Percentiles rank a stretch among this genome's conserved stretches.
Evolutionary conservation across 2,113 vertebrate species (phyloP).

Genomic region (Redunca redunca): DNA sequence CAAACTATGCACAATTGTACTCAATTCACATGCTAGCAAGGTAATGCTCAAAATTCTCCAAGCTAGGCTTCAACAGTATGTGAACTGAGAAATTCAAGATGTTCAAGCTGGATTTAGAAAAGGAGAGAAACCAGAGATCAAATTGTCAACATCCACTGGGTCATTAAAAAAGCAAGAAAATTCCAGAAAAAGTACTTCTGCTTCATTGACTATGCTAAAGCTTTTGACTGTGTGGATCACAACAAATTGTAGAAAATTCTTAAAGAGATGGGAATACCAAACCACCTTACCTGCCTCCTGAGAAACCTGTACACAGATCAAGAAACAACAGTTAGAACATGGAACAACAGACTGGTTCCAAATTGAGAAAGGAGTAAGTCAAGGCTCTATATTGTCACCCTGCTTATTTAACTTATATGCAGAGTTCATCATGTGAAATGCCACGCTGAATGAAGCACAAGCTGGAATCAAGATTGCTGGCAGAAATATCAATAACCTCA

Average conservation of each 20-base stretch:
- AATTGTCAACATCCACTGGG: background rate
- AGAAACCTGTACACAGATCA: background rate
- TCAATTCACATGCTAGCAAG: background rate
- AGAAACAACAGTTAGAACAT: background rate
- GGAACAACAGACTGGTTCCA: background rate
- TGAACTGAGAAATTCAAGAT: background rate
- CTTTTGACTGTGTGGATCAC: background rate
- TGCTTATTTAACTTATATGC: background rate
- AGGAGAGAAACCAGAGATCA: background rate
- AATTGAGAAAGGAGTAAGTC: background rate
- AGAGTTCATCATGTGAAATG: background rate
- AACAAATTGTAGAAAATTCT: background rate
- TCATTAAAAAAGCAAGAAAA: background rate
- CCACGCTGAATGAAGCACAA: background rate
- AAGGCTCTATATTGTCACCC: background rate
- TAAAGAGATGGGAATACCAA: background rate
- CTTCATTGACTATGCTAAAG: background rate
- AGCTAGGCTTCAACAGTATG: background rate
- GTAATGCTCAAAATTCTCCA: background rate
- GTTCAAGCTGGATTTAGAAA: background rate
- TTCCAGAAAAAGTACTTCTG: background rate
- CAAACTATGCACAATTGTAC: background rate
- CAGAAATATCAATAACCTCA: background rate
- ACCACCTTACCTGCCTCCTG: background rate
- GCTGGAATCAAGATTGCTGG: background rate